phyloP scores from a whole-genome alignment of 2,888 invertebrate genomes.

The Incurvaria masculella region DNA sequence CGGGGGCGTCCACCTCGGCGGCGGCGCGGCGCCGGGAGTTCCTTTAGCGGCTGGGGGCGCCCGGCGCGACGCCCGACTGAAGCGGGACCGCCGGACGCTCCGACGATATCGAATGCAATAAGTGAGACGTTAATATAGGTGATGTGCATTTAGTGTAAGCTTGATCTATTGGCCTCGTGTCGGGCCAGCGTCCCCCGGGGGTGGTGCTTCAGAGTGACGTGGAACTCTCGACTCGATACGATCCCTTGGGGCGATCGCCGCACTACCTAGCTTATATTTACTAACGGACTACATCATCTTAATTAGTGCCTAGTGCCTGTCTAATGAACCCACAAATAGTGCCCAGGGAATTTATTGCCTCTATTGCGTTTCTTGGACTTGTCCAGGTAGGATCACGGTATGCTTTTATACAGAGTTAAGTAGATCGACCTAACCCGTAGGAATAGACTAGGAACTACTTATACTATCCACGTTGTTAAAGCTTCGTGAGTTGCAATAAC shows the following conservation, averaged over 20 bases:
- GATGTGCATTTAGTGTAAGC: background rate
- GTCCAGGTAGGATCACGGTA: background rate
- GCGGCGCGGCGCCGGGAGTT: constrained; percentile 3
- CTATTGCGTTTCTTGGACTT: background rate
- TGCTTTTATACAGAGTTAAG: background rate
- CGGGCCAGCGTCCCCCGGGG: constrained; percentile 13
- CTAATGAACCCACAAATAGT: too few relatives aligned
- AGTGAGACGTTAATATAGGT: background rate
- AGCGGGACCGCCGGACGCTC: constrained; percentile 12
- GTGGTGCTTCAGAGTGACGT: constrained; percentile 19
- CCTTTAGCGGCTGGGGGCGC: constrained; percentile 20
- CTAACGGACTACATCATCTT: too few relatives aligned
- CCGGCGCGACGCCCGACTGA: constrained; percentile 21
- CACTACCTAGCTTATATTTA: constrained; percentile 15
- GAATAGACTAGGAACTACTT: background rate
- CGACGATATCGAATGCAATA: background rate
- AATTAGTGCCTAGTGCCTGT: background rate
- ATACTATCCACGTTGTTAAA: background rate
- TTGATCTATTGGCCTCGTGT: background rate
- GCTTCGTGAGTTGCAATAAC: background rate
- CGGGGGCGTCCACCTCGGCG: constrained; percentile 13
- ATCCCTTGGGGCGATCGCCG: constrained; percentile 14
- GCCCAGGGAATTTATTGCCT: background rate
- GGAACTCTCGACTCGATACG: background rate
- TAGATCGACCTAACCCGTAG: background rate